Percentiles rank a stretch among this genome's conserved stretches.
Conservation (phyloP, 2,888 invertebrate genomes). For the Hesperia comma region DNA sequence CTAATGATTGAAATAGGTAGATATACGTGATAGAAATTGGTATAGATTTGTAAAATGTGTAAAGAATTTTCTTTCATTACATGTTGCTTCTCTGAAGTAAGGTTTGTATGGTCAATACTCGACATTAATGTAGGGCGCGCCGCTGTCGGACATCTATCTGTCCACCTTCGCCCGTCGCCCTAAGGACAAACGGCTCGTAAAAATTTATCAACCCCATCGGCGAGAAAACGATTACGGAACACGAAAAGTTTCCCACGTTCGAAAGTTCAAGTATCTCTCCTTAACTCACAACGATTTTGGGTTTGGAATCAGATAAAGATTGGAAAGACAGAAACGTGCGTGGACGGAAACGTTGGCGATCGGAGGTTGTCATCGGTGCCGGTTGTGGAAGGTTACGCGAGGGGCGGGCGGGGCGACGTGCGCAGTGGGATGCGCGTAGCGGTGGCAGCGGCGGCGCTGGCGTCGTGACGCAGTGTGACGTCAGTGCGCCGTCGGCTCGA, state of each 20-base stretch:
- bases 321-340: conserved; percentile 42
- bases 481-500: conserved; percentile 88
- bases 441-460: conserved; percentile 76
- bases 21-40: no score
- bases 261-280: not conserved
- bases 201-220: conserved; percentile 49
- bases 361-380: conserved; percentile 73
- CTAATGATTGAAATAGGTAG: no score
- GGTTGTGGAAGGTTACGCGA: conserved; percentile 62
- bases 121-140: conserved; percentile 55
- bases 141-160: conserved; percentile 59
- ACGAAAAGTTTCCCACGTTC: conserved; percentile 1
- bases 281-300: conserved; percentile 29
- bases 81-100: conserved; percentile 23
- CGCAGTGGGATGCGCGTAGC: conserved; percentile 65
- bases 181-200: conserved; percentile 53
- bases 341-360: conserved; percentile 61
- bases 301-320: conserved; percentile 38
- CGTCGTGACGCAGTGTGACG: conserved; percentile 88
- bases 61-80: not conserved
- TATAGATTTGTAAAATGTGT: no score
- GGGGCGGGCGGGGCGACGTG: conserved; percentile 68
- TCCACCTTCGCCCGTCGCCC: conserved; percentile 46
- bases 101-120: conserved; percentile 50
- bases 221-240: conserved; percentile 44